Percentiles rank a stretch among this genome's conserved stretches.
These are phyloP conservation scores for Chaetophractus vellerosus DNA, from an alignment of 2,797 vertebrate species.

Conservation along the genomic window DNA sequence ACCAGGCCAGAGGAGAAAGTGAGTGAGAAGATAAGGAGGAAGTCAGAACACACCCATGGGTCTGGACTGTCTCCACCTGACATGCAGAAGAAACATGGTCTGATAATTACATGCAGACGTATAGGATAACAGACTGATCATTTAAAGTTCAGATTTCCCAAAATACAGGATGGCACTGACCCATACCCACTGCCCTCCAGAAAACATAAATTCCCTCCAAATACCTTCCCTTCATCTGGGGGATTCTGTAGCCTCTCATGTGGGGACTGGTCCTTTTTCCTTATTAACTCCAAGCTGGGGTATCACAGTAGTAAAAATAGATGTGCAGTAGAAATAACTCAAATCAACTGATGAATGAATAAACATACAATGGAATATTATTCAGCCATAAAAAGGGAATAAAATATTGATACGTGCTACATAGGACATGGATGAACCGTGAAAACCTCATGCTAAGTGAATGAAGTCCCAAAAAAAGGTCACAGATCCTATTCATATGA, in stretches of 20 bases:
- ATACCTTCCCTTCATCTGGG: not conserved
- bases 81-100: not conserved
- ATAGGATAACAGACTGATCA: not conserved
- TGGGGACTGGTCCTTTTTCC: not conserved
- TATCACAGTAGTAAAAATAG: constrained; percentile 41
- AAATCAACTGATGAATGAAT: not conserved
- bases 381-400: not conserved
- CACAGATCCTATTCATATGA: not conserved
- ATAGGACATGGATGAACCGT: not conserved
- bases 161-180: not conserved
- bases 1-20: not conserved
- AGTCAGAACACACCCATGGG: not conserved
- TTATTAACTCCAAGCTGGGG: not conserved
- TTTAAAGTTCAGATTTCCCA: constrained; percentile 32
- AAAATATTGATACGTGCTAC: not conserved
- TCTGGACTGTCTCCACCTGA: not conserved
- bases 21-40: not conserved
- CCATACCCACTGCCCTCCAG: not conserved
- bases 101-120: not conserved
- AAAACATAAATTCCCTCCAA: not conserved
- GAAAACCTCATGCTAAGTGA: constrained; percentile 1
- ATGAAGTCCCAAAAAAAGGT: not conserved
- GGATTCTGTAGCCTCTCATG: not conserved
- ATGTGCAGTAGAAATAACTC: not conserved
- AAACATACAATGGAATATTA: not conserved